These are phyloP conservation scores for Campylomormyrus tamandua DNA, from an alignment of 2,113 vertebrate species.

Conservation along the genomic window DNA sequence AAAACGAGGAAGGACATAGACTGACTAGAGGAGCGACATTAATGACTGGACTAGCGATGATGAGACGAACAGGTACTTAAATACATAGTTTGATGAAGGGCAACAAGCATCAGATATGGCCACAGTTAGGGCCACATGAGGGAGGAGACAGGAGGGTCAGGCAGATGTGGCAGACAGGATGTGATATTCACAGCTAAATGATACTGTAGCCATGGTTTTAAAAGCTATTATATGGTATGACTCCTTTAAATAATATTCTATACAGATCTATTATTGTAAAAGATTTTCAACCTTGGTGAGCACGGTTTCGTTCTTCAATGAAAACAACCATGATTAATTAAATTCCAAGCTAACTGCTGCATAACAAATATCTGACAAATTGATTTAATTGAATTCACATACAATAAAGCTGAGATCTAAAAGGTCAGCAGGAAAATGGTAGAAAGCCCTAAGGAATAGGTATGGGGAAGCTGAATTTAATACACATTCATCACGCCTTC, in stretches of 20 bases:
- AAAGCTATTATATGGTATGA: neutral
- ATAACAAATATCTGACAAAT: slow-evolving; percentile 77
- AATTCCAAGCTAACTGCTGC: slow-evolving; percentile 63
- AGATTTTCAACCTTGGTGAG: slow-evolving; percentile 15
- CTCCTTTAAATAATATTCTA: neutral
- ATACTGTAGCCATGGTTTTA: neutral
- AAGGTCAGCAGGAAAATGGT: slow-evolving; percentile 87
- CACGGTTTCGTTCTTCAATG: slow-evolving; percentile 42
- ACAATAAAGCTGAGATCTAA: slow-evolving; percentile 84
- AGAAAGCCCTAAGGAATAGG: slow-evolving; percentile 75
- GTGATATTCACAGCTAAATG: neutral
- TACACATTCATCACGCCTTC: slow-evolving; percentile 97
- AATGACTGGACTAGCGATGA: neutral
- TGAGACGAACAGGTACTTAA: neutral
- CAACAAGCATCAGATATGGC: neutral
- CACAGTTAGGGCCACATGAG: neutral
- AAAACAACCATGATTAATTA: slow-evolving; percentile 61
- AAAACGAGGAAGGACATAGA: neutral
- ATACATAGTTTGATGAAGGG: neutral
- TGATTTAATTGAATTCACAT: slow-evolving; percentile 82
- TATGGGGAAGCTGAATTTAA: slow-evolving; percentile 76
- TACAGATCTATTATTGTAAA: slow-evolving; percentile 1
- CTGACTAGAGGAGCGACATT: neutral
- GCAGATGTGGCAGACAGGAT: neutral
- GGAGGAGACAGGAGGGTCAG: neutral